Evolutionary conservation across 2,797 vertebrate genomes (phyloP).

Genomic region (Lates japonicus): DNA sequence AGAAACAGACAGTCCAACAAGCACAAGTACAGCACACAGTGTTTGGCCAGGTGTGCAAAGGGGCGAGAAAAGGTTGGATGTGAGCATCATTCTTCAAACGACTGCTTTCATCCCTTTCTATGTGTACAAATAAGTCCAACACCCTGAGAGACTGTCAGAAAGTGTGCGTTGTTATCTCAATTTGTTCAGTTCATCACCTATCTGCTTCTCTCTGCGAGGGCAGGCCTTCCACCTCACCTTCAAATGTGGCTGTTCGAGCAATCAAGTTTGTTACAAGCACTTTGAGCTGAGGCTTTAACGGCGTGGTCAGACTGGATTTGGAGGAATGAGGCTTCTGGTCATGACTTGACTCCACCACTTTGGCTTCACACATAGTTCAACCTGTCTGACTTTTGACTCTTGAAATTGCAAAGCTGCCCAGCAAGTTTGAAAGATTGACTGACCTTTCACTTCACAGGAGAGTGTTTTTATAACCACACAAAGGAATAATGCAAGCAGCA

Average conservation of each 20-base stretch:
- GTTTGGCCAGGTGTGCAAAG: neutral
- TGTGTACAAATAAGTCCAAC: no score
- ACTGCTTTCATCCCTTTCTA: neutral
- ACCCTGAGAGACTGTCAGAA: neutral
- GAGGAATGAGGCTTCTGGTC: no score
- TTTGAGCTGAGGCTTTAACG: neutral
- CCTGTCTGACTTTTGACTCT: no score
- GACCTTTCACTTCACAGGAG: no score
- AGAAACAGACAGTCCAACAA: neutral
- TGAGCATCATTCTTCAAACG: neutral
- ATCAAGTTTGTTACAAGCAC: neutral
- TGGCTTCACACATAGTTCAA: no score
- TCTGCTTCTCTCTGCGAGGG: neutral
- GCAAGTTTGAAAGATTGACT: no score
- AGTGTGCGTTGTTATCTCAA: neutral
- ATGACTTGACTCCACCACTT: no score
- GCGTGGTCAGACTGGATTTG: neutral
- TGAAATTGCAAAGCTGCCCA: no score
- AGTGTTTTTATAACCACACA: no score
- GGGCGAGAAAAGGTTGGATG: neutral
- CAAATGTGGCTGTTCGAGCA: neutral
- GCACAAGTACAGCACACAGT: neutral
- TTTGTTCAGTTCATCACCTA: neutral
- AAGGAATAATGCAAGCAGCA: no score
- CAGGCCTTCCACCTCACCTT: neutral